Conservation (phyloP, 2,888 invertebrate species). For the Silvanus unidentatus region DNA sequence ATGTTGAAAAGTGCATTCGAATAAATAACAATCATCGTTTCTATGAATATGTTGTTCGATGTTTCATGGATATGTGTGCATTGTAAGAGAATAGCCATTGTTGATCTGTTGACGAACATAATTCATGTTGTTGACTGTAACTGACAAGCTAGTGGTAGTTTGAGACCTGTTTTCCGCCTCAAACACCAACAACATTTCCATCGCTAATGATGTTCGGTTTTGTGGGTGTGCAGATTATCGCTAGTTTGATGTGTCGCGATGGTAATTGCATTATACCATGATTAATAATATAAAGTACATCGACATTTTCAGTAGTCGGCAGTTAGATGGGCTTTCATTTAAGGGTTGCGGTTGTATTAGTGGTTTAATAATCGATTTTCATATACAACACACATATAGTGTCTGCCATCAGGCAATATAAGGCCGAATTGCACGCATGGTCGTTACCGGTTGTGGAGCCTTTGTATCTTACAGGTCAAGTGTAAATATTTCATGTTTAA, state of each 20-base stretch:
- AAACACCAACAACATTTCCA: too few relatives aligned
- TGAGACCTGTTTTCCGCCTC: too few relatives aligned
- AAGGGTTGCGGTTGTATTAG: conserved; percentile 13
- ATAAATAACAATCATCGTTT: too few relatives aligned
- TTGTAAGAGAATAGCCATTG: too few relatives aligned
- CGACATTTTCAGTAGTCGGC: conserved; percentile 22
- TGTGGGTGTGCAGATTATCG: too few relatives aligned
- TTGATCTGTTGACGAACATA: too few relatives aligned
- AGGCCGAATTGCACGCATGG: conserved; percentile 25
- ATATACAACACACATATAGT: conserved; percentile 12
- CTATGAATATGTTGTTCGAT: too few relatives aligned
- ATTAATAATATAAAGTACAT: conserved; percentile 26
- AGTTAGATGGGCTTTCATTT: not conserved
- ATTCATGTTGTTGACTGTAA: too few relatives aligned
- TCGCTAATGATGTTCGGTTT: too few relatives aligned
- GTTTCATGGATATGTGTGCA: too few relatives aligned
- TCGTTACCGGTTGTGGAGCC: conserved; percentile 21
- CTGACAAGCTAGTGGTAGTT: too few relatives aligned
- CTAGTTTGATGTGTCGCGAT: conserved; percentile 14
- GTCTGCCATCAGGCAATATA: not conserved
- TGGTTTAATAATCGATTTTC: conserved; percentile 26
- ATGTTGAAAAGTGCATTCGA: too few relatives aligned
- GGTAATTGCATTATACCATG: conserved; percentile 28
- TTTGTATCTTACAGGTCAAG: conserved; percentile 26
- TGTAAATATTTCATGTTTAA: conserved; percentile 28